Base-by-base conservation (phyloP, 1,140 invertebrate species). In the Brachionus koreanus region DNA sequence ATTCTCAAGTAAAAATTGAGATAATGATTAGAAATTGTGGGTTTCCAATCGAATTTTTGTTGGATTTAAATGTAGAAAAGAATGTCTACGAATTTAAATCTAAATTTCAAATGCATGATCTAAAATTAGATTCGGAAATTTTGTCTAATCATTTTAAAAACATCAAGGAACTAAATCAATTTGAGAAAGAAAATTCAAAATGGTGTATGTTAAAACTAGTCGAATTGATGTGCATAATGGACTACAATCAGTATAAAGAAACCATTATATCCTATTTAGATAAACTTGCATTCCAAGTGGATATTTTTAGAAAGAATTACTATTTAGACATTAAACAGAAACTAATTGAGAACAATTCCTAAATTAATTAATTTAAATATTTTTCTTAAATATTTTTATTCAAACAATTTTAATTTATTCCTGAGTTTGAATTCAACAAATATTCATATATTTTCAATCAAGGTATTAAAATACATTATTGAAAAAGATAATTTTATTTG, bases 151-250 rank as follows among this genome's bases (percentile, higher is more conserved):
- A 79, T 61, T 79, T 79, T 7, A 63, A n/a, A 10, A 79, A 37
- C 42, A 79, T 79, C 2, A 29, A 61, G 23, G 76, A 79, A 65
- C 23, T 79, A 16, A 61, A 57, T 39, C 33, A 79, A 65, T 43
- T 79, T 42, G 76, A 79, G 19, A 37, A 57, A 5, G 76, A 79
- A 61, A 57, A 6, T 23, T 61, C 49, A 19, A 79, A 79, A 61
- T 79, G 76, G 76, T 79, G 76, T 23, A 19, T 79, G 33, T 10
- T 79, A 33, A 79, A 57, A 25, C 35, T 52, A 6, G 19, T 79
- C 25, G 76, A 79, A 35, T 43, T 79, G 33, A 79, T 79, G 76
- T 35, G 49, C 19, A 25, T 79, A 25, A 57, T 79, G 10, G 76
- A 79, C 43, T 79, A 19, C 35, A 33, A 33, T 10, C 6, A 23